phyloP scores from a whole-genome alignment of 2,797 vertebrate genomes.

The Triplophysa yarkandensis region DNA sequence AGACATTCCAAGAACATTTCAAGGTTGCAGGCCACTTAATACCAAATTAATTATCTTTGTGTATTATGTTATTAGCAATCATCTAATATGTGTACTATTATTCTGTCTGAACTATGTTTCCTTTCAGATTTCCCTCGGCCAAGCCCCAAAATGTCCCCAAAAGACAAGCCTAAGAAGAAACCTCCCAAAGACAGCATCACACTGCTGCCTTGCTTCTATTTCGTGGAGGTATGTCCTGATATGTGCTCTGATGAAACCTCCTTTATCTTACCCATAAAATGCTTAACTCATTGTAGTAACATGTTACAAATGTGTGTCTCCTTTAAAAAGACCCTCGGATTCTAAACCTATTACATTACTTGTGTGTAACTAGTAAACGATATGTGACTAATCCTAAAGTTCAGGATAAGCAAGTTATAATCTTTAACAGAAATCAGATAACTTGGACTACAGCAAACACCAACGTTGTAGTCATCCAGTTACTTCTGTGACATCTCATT shows the following conservation, averaged over 20 bases:
- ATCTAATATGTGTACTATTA: slow-evolving; percentile 1
- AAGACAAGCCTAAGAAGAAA: slow-evolving; percentile 84
- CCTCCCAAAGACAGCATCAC: slow-evolving; percentile 91
- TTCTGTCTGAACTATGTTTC: slow-evolving; percentile 34
- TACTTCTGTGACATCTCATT: no score
- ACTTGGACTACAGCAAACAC: no score
- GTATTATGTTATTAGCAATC: not conserved
- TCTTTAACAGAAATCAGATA: no score
- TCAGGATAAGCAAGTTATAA: no score
- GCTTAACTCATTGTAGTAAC: not conserved
- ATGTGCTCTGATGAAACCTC: not conserved
- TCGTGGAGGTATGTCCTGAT: slow-evolving; percentile 80
- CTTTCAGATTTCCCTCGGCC: slow-evolving; percentile 72
- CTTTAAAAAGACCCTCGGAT: no score
- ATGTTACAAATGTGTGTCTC: not conserved
- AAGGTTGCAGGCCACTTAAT: not conserved
- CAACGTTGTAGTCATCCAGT: no score
- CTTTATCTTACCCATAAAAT: not conserved
- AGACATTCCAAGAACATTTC: not conserved
- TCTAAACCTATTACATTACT: no score
- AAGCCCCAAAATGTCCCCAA: slow-evolving; percentile 82
- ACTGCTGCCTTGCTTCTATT: slow-evolving; percentile 92
- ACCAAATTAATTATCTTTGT: not conserved
- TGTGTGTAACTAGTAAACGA: no score
- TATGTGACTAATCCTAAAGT: no score